A percentile compares a stretch with the other conserved stretches of the same genome.
Evolutionary conservation across 1,140 invertebrate genomes (phyloP).

Genomic region (Zaprionus gabonicus): DNA sequence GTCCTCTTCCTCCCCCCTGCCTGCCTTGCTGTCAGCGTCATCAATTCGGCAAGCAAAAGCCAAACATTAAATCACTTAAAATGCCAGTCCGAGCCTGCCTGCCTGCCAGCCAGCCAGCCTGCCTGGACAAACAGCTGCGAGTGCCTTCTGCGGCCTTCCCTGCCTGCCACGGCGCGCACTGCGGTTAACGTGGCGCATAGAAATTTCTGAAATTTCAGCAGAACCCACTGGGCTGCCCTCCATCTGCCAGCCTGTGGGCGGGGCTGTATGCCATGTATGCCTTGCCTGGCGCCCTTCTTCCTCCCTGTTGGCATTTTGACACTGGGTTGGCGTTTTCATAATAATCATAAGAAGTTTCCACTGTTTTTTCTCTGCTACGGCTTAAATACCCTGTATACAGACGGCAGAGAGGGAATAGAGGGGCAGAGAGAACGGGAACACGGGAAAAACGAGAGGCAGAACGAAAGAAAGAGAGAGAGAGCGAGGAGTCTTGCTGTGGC

Average conservation of each 20-base stretch:
- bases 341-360: constrained; percentile 61
- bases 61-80: constrained; percentile 81
- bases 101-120: constrained; percentile 12
- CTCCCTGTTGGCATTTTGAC: constrained; percentile 52
- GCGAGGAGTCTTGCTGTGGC: background rate
- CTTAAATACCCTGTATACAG: constrained; percentile 14
- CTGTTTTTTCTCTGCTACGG: constrained; percentile 2
- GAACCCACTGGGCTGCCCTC: background rate
- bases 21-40: constrained; percentile 28
- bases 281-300: background rate
- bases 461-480: background rate
- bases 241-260: constrained; percentile 2
- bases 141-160: constrained; percentile 8
- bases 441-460: background rate
- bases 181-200: constrained; percentile 56
- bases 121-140: constrained; percentile 66
- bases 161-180: background rate
- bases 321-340: constrained; percentile 58
- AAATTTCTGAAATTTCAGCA: constrained; percentile 61
- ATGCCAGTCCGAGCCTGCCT: constrained; percentile 68
- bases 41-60: constrained; percentile 62
- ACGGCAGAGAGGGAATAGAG: background rate
- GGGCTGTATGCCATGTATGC: background rate
- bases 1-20: background rate
- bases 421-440: background rate